Base-by-base conservation (phyloP, 37 sponge, comb jelly and placozoan species). In the Oopsacas minuta region DNA sequence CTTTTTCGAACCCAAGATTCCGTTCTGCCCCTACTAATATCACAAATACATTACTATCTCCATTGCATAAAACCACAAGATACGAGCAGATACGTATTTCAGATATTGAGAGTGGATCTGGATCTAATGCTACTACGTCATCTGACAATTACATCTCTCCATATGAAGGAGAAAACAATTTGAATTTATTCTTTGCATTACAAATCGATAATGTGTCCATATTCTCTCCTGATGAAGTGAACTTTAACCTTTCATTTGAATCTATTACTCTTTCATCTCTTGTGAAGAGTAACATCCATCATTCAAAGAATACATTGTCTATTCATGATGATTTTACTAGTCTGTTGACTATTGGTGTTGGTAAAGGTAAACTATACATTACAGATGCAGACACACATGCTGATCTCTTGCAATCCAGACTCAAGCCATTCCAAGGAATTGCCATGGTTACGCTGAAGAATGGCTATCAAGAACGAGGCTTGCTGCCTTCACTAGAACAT, bases 171-270 rank as follows among this genome's bases (percentile, higher is more conserved):
- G 75, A 61, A 12, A 61, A 61, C 7, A 25, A 61, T 61, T 3
- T 61, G 5, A 61, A 61, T n/a, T 12, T 61, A 61, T 61, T 61
- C 75, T 61, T 61, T 12, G 30, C 30, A 10, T 34, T 61, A 3
- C 75, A 61, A 5, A 61, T 61, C 5, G 75, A 61, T 12, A n/a
- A 61, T 61, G 30, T 34, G 20, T 25, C 28, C 1, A 61, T 61
- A 25, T 61, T 61, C 75, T 61, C 75, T 3, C 75, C 75, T 5
- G 75, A 61, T 61, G 75, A 61, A 61, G 75, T 61, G 22, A 61
- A 61, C 75, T 61, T 61, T 61, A 61, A n/a, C 75, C 22, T 61
- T 3, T 61, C 75, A 61, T 61, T 61, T 34, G 28, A 61, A 12
- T 61, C 75, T 3, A n/a, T 61, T 12, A 61, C 75, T 5, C 30